These are phyloP conservation scores for Euzophera pinguis DNA, from an alignment of 2,888 invertebrate species.

Conservation along the genomic window DNA sequence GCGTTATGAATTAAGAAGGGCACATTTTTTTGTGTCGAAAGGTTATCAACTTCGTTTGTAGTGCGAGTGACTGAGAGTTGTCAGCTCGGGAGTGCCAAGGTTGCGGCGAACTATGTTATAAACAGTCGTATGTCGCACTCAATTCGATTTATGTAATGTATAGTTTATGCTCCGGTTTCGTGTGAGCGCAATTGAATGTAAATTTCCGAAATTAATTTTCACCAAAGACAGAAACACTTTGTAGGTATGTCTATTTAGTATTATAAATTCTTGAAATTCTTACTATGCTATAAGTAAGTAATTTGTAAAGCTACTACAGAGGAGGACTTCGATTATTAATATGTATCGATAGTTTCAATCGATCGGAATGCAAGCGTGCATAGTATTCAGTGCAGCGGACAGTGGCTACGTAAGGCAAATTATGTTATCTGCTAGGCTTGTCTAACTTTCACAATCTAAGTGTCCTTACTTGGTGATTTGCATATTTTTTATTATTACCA, in stretches of 20 bases:
- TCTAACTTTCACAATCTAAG: slow-evolving; percentile 37
- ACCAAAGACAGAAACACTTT: neutral
- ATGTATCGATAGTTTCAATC: slow-evolving; percentile 18
- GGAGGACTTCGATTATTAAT: no score
- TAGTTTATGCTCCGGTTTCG: neutral
- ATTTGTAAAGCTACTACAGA: no score
- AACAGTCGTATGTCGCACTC: slow-evolving; percentile 43
- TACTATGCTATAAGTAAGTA: no score
- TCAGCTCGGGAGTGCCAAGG: slow-evolving; percentile 60
- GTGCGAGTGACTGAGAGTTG: slow-evolving; percentile 37
- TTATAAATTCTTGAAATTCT: no score
- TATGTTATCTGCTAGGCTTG: slow-evolving; percentile 32
- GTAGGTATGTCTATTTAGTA: no score
- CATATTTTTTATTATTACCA: slow-evolving; percentile 21
- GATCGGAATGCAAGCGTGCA: slow-evolving; percentile 15
- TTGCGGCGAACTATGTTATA: slow-evolving; percentile 32
- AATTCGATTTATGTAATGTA: slow-evolving; percentile 39
- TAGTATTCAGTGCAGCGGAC: neutral
- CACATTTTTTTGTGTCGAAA: slow-evolving; percentile 46
- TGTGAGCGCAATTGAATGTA: slow-evolving; percentile 11
- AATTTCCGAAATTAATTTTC: neutral
- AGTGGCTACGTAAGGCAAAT: slow-evolving; percentile 26
- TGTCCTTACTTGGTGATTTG: slow-evolving; percentile 35
- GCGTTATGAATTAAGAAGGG: slow-evolving; percentile 64
- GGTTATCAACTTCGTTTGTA: slow-evolving; percentile 37